Conservation (phyloP, 1,140 invertebrate species). For the Solen grandis region DNA sequence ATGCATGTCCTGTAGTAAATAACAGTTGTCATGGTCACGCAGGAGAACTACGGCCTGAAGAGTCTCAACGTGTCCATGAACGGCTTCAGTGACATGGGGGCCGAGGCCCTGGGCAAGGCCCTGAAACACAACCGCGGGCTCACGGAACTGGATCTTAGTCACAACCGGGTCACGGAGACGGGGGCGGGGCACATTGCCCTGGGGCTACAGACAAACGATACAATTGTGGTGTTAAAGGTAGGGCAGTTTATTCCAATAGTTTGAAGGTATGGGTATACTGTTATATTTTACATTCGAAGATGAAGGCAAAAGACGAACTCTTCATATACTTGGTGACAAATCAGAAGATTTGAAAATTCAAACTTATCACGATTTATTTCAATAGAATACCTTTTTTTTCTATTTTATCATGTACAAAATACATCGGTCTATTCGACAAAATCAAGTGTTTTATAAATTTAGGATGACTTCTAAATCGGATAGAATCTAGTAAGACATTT, state of each 20-base stretch:
- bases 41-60: constrained; percentile 75
- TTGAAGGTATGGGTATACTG: not conserved
- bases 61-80: constrained; percentile 74
- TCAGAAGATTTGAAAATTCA: too few species aligned
- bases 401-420: too few species aligned
- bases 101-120: constrained; percentile 70
- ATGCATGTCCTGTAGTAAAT: too few species aligned
- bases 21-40: too few species aligned
- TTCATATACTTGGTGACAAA: too few species aligned
- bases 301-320: not conserved
- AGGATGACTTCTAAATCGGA: too few species aligned
- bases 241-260: not conserved
- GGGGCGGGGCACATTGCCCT: constrained; percentile 67
- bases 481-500: too few species aligned
- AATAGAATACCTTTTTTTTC: too few species aligned
- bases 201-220: constrained; percentile 72
- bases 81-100: constrained; percentile 69
- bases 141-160: constrained; percentile 70
- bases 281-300: not conserved
- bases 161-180: constrained; percentile 69
- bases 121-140: constrained; percentile 73
- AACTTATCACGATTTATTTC: too few species aligned
- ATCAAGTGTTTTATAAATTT: too few species aligned
- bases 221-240: constrained; percentile 68
- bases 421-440: too few species aligned